Evolutionary conservation across 2,888 invertebrate genomes (phyloP).

Genomic region (Diarsia mendica): DNA sequence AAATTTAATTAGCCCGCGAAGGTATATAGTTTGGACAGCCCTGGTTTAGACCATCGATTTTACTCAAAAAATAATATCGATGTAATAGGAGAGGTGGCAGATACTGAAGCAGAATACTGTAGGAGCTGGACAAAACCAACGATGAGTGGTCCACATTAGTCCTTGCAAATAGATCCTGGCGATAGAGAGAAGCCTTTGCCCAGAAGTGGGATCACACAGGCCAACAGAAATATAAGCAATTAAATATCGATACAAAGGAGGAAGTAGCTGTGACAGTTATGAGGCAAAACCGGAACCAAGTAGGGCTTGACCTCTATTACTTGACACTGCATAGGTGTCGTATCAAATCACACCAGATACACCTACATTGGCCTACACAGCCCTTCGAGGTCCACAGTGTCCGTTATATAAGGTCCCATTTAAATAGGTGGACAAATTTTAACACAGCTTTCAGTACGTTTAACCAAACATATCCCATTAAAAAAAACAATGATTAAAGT

Average conservation of each 20-base stretch:
- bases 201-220: neutral
- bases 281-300: slow-evolving; percentile 10
- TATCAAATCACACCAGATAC: slow-evolving; percentile 3
- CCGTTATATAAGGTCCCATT: too few relatives aligned
- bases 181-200: neutral
- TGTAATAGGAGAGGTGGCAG: neutral
- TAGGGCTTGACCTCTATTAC: slow-evolving; percentile 24
- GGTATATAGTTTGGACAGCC: too few relatives aligned
- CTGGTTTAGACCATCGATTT: neutral
- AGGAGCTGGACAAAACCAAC: neutral
- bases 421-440: too few relatives aligned
- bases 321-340: slow-evolving; percentile 1
- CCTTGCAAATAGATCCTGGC: neutral
- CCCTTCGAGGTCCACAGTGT: slow-evolving; percentile 23
- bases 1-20: too few relatives aligned
- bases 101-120: neutral
- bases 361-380: slow-evolving; percentile 13
- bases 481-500: too few relatives aligned
- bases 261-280: neutral
- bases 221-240: neutral
- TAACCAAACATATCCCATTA: too few relatives aligned
- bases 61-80: neutral
- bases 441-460: too few relatives aligned
- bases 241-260: neutral
- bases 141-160: neutral